These are phyloP conservation scores for Emydura subglobosa DNA, from an alignment of 2,113 vertebrate species.

Conservation along the genomic window DNA sequence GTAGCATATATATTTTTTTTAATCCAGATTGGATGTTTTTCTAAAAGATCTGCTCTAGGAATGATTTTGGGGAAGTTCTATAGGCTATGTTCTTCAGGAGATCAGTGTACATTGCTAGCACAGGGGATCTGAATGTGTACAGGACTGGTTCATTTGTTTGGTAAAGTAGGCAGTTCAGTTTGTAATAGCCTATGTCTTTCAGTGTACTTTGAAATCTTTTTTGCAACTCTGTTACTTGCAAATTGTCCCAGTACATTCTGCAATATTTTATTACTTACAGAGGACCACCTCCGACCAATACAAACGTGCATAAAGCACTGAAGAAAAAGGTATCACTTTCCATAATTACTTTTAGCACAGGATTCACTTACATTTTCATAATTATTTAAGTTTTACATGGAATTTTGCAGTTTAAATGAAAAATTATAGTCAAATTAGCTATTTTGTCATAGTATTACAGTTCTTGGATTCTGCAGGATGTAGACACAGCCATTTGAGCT, in stretches of 20 bases:
- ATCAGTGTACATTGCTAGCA: constrained; percentile 12
- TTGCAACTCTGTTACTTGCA: not conserved
- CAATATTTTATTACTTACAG: constrained; percentile 52
- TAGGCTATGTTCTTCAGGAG: not conserved
- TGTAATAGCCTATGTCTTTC: constrained; percentile 39
- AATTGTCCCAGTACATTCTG: constrained; percentile 31
- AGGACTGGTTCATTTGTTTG: constrained; percentile 32
- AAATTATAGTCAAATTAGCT: constrained; percentile 31
- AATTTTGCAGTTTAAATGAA: constrained; percentile 42
- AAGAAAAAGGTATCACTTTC: not conserved
- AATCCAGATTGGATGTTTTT: not conserved
- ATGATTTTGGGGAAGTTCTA: not conserved
- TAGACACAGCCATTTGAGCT: not conserved
- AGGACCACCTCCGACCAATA: not conserved
- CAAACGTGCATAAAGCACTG: constrained; percentile 1
- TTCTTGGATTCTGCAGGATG: not conserved
- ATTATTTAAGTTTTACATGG: constrained; percentile 15
- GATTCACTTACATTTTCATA: constrained; percentile 48
- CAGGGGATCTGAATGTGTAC: not conserved
- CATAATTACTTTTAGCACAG: constrained; percentile 34
- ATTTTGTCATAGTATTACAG: not conserved
- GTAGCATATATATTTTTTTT: not conserved
- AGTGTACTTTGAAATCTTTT: constrained; percentile 37
- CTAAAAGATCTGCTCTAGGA: too few relatives aligned
- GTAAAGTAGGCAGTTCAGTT: constrained; percentile 32